Conservation (phyloP, 2,113 vertebrate genomes). For the Elephas maximus region DNA sequence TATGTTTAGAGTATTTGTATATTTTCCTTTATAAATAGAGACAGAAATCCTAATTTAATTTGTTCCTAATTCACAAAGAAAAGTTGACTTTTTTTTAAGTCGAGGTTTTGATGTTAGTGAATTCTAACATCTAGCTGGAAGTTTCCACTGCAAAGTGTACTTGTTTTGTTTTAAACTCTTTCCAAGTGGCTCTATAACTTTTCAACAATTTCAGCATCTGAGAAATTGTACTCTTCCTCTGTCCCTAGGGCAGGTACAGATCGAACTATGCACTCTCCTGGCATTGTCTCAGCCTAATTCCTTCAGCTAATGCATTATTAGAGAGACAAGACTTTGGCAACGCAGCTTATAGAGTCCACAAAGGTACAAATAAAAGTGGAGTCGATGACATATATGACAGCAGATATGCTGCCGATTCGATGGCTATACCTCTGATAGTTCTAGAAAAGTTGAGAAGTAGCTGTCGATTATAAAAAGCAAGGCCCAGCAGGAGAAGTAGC, state of each 20-base stretch:
- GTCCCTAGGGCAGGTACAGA: neutral
- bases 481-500: neutral
- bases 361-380: neutral
- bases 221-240: neutral
- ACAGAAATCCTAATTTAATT: conserved; percentile 51
- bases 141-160: conserved; percentile 3
- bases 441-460: neutral
- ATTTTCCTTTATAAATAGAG: neutral
- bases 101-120: conserved; percentile 40
- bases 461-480: neutral
- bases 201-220: neutral
- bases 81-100: conserved; percentile 4
- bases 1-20: neutral
- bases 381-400: neutral
- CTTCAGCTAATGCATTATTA: neutral
- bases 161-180: conserved; percentile 30
- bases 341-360: neutral
- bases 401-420: neutral
- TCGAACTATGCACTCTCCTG: neutral
- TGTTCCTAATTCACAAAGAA: conserved; percentile 51
- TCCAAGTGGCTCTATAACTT: conserved; percentile 25
- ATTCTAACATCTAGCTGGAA: neutral
- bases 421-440: neutral
- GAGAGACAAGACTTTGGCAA: neutral
- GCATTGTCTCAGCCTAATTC: neutral